Conservation (phyloP, 2,113 vertebrate genomes). For the Oncorhynchus clarkii region DNA sequence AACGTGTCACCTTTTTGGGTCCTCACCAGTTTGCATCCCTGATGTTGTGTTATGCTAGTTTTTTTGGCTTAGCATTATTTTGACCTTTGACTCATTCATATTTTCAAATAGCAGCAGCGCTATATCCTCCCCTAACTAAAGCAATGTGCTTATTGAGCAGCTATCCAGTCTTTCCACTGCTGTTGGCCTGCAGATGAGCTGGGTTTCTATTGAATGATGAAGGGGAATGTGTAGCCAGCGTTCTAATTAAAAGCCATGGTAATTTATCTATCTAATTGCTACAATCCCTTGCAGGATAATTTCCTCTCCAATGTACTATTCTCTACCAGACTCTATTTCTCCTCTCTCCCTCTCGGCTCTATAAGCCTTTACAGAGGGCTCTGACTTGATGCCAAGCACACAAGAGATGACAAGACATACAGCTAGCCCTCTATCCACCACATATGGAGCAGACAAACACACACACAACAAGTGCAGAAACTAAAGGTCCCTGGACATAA, state of each 20-base stretch:
- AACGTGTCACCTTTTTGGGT: too few relatives aligned
- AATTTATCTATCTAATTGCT: conserved; percentile 95
- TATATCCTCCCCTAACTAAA: conserved; percentile 46
- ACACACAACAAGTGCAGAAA: background rate
- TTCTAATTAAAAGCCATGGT: conserved; percentile 89
- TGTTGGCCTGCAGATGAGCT: conserved; percentile 67
- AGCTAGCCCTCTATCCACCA: background rate
- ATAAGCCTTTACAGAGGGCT: conserved; percentile 61
- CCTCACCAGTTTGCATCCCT: too few relatives aligned
- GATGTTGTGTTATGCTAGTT: too few relatives aligned
- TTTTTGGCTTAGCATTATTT: too few relatives aligned
- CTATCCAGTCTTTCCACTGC: conserved; percentile 20
- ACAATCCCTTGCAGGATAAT: conserved; percentile 85
- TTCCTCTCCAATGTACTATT: conserved; percentile 79
- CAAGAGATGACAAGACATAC: conserved; percentile 32
- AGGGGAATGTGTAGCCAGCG: conserved; percentile 76
- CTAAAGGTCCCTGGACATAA: background rate
- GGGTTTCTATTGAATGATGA: conserved; percentile 78
- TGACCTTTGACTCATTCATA: too few relatives aligned
- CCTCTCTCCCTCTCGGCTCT: background rate
- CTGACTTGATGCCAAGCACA: conserved; percentile 70
- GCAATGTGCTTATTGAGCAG: conserved; percentile 70
- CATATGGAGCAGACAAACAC: background rate
- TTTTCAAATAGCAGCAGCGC: conserved; percentile 30
- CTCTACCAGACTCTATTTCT: conserved; percentile 17